Conservation (phyloP, 2,797 vertebrate species). For the Kryptopterus vitreolus region DNA sequence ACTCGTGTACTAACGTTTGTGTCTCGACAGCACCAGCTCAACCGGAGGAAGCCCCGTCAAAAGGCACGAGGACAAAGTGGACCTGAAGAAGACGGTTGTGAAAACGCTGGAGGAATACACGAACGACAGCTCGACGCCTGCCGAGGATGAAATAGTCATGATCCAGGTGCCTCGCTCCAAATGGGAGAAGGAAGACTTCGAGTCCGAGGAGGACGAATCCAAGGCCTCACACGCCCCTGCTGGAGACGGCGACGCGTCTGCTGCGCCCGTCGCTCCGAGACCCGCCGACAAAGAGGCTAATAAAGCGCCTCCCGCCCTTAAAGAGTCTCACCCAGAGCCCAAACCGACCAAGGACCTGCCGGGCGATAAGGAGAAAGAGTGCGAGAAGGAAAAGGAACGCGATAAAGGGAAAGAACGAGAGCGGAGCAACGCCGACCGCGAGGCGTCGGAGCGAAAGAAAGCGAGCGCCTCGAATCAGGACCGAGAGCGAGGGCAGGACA, state of each 20-base stretch:
- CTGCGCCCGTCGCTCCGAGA: conserved; percentile 63
- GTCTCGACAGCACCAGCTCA: conserved; percentile 74
- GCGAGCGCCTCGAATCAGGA: conserved; percentile 55
- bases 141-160: conserved; percentile 81
- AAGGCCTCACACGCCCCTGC: conserved; percentile 62
- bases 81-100: conserved; percentile 77
- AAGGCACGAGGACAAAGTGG: conserved; percentile 75
- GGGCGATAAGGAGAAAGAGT: conserved; percentile 53
- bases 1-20: neutral
- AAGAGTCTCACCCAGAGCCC: conserved; percentile 67
- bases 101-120: conserved; percentile 84
- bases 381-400: conserved; percentile 38
- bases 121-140: conserved; percentile 77
- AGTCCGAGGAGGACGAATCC: conserved; percentile 81
- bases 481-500: conserved; percentile 71
- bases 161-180: conserved; percentile 82
- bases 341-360: conserved; percentile 70
- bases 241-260: conserved; percentile 47
- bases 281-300: conserved; percentile 73
- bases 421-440: conserved; percentile 69
- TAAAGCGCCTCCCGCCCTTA: conserved; percentile 65
- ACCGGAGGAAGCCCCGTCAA: conserved; percentile 82
- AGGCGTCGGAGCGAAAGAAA: conserved; percentile 77
- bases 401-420: conserved; percentile 37
- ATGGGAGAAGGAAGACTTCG: conserved; percentile 85